Evolutionary conservation across 2,797 vertebrate species (phyloP), one percentile per base, ranked within the genome.

Genomic region (Hapalemur alaotrensis): DNA sequence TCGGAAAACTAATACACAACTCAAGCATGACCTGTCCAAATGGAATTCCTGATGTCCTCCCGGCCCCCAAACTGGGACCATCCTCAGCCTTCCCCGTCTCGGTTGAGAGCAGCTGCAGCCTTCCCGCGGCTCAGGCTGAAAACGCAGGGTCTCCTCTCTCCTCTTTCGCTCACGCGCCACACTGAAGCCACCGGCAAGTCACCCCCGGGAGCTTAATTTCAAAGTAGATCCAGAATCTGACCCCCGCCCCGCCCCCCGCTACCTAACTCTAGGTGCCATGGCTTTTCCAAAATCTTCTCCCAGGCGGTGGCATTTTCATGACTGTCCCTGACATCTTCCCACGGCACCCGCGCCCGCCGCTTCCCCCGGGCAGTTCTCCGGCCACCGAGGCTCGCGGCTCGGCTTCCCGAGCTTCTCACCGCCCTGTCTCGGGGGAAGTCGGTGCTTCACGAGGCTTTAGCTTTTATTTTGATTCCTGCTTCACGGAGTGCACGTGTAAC

Each of bases 381-480:
- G 38, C 52, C 28, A 38, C 17, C 6, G 46, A n/a, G n/a, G n/a
- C n/a, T n/a, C n/a, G n/a, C n/a, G 32, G 13, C 46, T 43, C 25
- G 54, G 32, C 41, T 72, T 30, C 20, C 84, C 54, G 25, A 23
- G 89, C 25, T 63, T 95, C 48, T 61, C 25, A 1, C 84, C 50
- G 30, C 69, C 89, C 76, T 65, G 41, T 41, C 91, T 94, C 72
- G 73, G 63, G 20, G 89, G 65, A 87, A 95, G 78, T 48, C 65
- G 38, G 28, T 65, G 41, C 12, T 92, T 84, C 35, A 22, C 17
- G 7, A 38, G 50, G 50, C 67, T 97, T 80, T 92, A 70, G 67
- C 80, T 88, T 95, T 90, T 57, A 61, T 88, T 85, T 96, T 81
- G 88, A 81, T 75, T 69, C 81, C 85, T 11, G 1, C 46, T 88